These are phyloP conservation scores for Diphyllodes magnificus DNA, from an alignment of 2,113 vertebrate species.

Conservation along the genomic window DNA sequence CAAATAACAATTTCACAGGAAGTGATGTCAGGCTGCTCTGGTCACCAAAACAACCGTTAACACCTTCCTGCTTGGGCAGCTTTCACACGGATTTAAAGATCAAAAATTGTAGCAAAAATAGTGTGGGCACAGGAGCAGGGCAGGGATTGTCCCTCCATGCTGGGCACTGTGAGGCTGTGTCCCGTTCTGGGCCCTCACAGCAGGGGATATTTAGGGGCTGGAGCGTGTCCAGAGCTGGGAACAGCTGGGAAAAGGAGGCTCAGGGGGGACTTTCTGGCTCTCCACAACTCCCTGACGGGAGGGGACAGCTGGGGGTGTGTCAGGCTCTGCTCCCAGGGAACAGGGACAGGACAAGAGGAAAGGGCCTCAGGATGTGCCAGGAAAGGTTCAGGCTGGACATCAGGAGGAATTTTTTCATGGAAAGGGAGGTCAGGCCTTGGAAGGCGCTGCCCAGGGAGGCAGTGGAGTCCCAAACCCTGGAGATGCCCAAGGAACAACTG, in stretches of 20 bases:
- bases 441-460: background rate
- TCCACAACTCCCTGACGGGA: background rate
- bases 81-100: background rate
- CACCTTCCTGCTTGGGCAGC: background rate
- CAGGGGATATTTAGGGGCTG: background rate
- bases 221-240: background rate
- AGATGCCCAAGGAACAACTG: background rate
- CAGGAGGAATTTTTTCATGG: background rate
- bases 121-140: background rate
- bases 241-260: background rate
- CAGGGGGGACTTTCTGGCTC: background rate
- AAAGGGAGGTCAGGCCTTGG: background rate
- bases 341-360: background rate
- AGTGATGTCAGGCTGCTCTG: slow-evolving; percentile 22
- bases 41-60: background rate
- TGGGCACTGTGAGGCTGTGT: background rate
- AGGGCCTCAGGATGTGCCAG: background rate
- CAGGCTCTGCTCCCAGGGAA: background rate
- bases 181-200: background rate
- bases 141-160: background rate
- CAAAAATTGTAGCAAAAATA: accelerated
- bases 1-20: background rate
- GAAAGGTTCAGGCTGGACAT: background rate
- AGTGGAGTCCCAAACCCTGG: background rate
- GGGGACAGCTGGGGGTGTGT: background rate